phyloP scores from a whole-genome alignment of 1,140 invertebrate species.

The Anastrepha obliqua region DNA sequence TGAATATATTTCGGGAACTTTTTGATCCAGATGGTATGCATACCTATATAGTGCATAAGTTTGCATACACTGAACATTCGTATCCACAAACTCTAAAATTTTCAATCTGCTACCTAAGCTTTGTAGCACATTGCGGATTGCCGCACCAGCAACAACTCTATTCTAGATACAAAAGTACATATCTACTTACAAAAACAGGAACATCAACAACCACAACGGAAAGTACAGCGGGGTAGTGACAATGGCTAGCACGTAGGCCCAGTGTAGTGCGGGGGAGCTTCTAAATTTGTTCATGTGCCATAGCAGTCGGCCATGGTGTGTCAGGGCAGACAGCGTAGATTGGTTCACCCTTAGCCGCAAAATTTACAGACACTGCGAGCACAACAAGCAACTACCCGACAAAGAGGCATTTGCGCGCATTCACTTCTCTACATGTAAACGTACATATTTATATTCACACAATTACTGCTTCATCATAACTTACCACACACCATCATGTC shows the following conservation, averaged over 20 bases:
- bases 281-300: not conserved
- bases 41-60: too few relatives aligned
- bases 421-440: not conserved
- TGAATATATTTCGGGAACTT: too few relatives aligned
- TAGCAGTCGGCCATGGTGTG: not conserved
- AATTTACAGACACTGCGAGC: conserved; percentile 40
- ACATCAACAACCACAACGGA: conserved; percentile 28
- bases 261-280: not conserved
- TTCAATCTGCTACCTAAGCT: conserved; percentile 41
- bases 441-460: not conserved
- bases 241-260: not conserved
- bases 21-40: too few relatives aligned
- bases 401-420: not conserved
- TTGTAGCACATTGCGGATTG: conserved; percentile 1
- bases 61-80: not conserved
- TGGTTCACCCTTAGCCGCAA: conserved; percentile 22
- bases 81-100: not conserved
- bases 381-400: not conserved
- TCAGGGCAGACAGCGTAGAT: not conserved
- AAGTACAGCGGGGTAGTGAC: conserved; percentile 2
- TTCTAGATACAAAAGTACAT: not conserved
- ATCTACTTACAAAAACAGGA: not conserved
- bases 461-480: conserved; percentile 30
- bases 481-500: not conserved
- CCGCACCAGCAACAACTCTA: not conserved